Evolutionary conservation across 2,888 invertebrate species (phyloP), one percentile per base, ranked within the genome.

Genomic region (Tanypteryx hageni): DNA sequence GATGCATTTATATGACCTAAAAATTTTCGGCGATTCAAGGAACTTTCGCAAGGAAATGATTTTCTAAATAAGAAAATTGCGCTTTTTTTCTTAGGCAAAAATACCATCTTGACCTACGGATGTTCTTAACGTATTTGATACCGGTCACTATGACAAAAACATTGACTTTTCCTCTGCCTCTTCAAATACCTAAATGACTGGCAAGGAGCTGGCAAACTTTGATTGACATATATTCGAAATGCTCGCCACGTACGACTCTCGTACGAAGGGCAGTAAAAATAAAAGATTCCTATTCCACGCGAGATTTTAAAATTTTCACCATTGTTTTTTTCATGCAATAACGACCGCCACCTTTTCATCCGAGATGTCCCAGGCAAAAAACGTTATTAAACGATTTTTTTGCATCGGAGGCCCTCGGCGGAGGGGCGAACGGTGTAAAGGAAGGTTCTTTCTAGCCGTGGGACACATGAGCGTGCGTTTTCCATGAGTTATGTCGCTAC

Each of bases 401-500:
- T 76, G 22, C 68, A 68, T 10, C 68, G 22, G 18, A 9, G 68
- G 68, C 68, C 18, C n/a, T 18, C 68, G 13, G 86, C 58, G 57
- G 16, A 61, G 61, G 10, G 89, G 16, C 64, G 64, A n/a, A 89
- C 31, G 44, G 18, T n/a, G n/a, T n/a, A n/a, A n/a, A 44, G 44
- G 61, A 61, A 44, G 44, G 18, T 44, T 61, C 64, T 44, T 89
- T 9, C 22, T 27, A 64, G 89, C 64, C 89, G 64, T 89, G 64
- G 89, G 44, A 68, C 89, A 31, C 89, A 64, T 89, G 89, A 89
- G 44, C 16, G 27, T 64, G 64, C 89, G 44, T 89, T 89, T 89
- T 64, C 44, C 64, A n/a, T 68, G 89, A 89, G 61, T 89, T 89
- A 68, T 89, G 31, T 64, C 64, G 89, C 89, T 89, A 89, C 89